phyloP scores from a whole-genome alignment of 2,113 vertebrate species.

The Rhineura floridana region DNA sequence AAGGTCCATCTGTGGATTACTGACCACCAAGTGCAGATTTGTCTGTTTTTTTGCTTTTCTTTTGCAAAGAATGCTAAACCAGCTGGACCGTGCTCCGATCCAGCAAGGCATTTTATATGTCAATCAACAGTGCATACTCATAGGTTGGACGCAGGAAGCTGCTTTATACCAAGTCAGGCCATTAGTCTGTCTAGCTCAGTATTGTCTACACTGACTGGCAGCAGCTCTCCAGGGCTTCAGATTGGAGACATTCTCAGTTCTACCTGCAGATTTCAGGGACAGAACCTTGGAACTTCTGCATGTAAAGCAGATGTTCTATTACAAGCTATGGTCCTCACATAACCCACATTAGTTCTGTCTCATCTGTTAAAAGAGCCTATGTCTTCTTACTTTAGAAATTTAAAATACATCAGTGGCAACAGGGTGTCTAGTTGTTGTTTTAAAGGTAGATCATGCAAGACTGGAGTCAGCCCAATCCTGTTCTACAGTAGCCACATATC shows the following conservation, averaged over 20 bases:
- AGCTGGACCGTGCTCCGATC: neutral
- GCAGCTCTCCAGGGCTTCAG: no score
- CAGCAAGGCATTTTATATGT: neutral
- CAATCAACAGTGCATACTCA: neutral
- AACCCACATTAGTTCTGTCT: neutral
- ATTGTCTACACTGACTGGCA: neutral
- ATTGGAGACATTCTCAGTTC: no score
- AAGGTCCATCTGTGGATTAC: neutral
- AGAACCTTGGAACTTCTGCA: no score
- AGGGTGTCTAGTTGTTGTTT: neutral
- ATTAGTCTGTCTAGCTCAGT: neutral
- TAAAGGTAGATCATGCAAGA: neutral
- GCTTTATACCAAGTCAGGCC: neutral
- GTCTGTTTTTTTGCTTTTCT: neutral
- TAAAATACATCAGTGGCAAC: neutral
- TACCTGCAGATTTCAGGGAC: no score
- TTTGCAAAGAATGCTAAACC: neutral
- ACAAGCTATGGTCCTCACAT: no score
- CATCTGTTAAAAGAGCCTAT: neutral
- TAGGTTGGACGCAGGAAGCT: neutral
- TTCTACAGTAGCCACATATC: neutral
- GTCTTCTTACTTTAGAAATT: neutral
- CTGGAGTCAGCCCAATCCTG: neutral
- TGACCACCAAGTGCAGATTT: neutral
- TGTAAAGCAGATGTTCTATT: no score